Evolutionary conservation across 2,888 invertebrate species (phyloP), one percentile per base, ranked within the genome.

Genomic region (Machimus rusticus): DNA sequence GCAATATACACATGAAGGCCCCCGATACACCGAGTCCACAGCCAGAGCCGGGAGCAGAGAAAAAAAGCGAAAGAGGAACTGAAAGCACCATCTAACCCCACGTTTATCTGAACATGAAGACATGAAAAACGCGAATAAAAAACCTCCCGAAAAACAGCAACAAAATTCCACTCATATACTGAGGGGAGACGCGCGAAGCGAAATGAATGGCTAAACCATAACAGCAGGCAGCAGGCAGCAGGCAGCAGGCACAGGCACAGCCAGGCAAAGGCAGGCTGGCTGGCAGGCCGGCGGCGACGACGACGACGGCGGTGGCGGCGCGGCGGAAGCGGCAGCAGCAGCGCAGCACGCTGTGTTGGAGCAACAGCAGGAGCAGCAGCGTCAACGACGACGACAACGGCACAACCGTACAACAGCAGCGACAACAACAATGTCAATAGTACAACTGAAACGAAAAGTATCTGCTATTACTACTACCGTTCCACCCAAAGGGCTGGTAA

Each of bases 101-200:
- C 74, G 51, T 86, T 78, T 78, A 77, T 86, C 78, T 77, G 77
- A 86, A 86, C 86, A 86, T 78, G 78, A 77, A 86, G 78, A 77
- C 78, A 78, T 86, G 86, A 86, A 86, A 77, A 78, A 86, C 78
- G 86, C 87, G 79, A 87, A 78, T 74, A 87, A 87, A 87, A 87
- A 87, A 85, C 74, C 74, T 51, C 85, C 76, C 85, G 74, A 87
- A 79, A 79, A 87, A 87, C 87, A 78, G 81, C 77, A 87, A 87
- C 81, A 79, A 87, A 87, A 79, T 78, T 79, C 57, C 66, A 87
- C 79, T 79, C 81, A 87, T 57, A 87, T 74, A 78, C 74, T 74
- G 74, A 79, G 79, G 77, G 79, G 87, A 79, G 78, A 78, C 57
- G 74, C 78, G 86, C 57, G 74, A 79, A 87, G 51, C 34, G 46